These are phyloP conservation scores for Cichladusa arquata DNA, from an alignment of 2,113 vertebrate species.

Conservation along the genomic window DNA sequence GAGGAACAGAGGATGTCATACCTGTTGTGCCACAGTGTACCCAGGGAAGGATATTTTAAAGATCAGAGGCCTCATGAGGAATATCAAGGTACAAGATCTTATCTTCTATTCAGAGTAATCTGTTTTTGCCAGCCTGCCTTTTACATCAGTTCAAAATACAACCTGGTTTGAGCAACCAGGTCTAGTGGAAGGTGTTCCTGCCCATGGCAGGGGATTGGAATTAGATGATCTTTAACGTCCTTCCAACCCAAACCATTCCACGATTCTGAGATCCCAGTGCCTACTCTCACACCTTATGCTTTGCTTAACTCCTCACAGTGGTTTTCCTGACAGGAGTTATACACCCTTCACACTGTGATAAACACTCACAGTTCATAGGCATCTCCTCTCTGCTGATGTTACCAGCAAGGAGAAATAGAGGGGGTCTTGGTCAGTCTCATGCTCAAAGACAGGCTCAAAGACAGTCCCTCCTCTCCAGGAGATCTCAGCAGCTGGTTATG, in stretches of 20 bases:
- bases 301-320: neutral
- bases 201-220: neutral
- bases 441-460: neutral
- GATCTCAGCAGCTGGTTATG: neutral
- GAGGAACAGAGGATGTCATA: neutral
- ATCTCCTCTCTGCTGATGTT: neutral
- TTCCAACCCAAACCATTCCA: neutral
- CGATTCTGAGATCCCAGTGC: neutral
- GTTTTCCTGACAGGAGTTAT: neutral
- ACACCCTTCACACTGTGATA: neutral
- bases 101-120: neutral
- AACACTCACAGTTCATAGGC: neutral
- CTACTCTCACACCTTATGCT: neutral
- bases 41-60: neutral
- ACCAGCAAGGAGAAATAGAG: neutral
- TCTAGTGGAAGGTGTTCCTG: neutral
- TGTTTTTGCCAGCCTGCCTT: neutral
- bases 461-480: neutral
- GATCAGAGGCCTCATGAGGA: neutral
- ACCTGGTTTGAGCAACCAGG: neutral
- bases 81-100: neutral
- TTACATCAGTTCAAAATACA: neutral
- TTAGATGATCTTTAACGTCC: neutral
- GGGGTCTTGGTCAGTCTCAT: neutral
- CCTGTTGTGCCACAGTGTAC: neutral